Percentiles rank a stretch among this genome's conserved stretches.
phyloP scores from a whole-genome alignment of 2,888 invertebrate species.

The Gymnocheta viridis region DNA sequence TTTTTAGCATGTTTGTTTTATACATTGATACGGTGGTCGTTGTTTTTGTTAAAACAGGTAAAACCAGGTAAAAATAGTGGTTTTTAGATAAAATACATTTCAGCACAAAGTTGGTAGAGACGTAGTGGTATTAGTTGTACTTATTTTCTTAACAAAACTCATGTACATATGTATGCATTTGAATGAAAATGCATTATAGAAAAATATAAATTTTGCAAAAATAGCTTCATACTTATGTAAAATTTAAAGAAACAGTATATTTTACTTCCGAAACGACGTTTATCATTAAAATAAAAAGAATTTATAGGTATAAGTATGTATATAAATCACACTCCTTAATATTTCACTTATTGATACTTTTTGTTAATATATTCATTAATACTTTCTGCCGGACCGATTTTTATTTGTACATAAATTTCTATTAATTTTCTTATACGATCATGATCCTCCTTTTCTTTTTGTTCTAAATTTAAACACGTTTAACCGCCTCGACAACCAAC shows the following conservation, averaged over 20 bases:
- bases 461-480: neutral
- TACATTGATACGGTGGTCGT: constrained; percentile 19
- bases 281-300: neutral
- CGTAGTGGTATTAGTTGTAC: constrained; percentile 25
- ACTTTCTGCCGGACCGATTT: constrained; percentile 50
- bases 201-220: constrained; percentile 41
- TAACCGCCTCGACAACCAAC: constrained; percentile 46
- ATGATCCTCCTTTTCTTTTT: constrained; percentile 32
- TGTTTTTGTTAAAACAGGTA: constrained; percentile 76
- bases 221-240: constrained; percentile 31
- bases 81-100: constrained; percentile 67
- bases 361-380: constrained; percentile 1
- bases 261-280: neutral
- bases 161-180: constrained; percentile 43
- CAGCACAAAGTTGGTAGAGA: constrained; percentile 66
- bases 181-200: constrained; percentile 69
- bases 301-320: neutral
- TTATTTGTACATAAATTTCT: constrained; percentile 28
- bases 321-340: neutral
- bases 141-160: constrained; percentile 35
- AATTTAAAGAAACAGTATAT: constrained; percentile 21
- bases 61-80: constrained; percentile 80
- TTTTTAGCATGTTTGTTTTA: constrained; percentile 48
- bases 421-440: constrained; percentile 46
- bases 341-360: constrained; percentile 4